Conservation (phyloP, 2,888 invertebrate species). For the Acrobasis suavella region DNA sequence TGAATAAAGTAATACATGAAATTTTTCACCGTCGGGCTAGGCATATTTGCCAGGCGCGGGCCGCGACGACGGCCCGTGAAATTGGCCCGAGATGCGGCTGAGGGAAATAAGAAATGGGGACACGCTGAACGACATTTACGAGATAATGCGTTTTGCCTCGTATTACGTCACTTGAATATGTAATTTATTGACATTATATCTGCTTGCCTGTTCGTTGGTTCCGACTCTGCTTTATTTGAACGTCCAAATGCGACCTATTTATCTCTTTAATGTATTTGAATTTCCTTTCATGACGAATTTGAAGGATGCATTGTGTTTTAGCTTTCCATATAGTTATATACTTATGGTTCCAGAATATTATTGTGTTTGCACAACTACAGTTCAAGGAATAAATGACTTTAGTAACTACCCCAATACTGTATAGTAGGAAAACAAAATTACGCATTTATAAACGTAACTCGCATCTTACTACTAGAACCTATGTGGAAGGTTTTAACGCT, state of each 20-base stretch:
- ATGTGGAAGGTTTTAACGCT: no score
- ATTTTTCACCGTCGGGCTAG: constrained; percentile 58
- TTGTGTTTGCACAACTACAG: no score
- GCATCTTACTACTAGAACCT: no score
- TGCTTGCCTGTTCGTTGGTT: constrained; percentile 4
- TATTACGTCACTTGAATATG: constrained; percentile 18
- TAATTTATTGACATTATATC: constrained; percentile 20
- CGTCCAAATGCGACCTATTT: neutral
- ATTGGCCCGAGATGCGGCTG: constrained; percentile 55
- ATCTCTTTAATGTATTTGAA: neutral
- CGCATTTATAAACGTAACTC: no score
- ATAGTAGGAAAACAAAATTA: no score
- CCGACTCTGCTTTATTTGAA: constrained; percentile 3
- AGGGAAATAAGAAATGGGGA: constrained; percentile 22
- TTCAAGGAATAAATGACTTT: no score
- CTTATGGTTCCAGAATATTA: no score
- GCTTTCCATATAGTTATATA: no score
- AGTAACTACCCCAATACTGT: no score
- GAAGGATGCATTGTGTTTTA: no score
- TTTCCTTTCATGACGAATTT: no score
- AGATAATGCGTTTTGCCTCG: constrained; percentile 19
- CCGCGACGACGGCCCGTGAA: constrained; percentile 72
- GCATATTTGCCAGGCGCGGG: constrained; percentile 53
- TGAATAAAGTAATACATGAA: constrained; percentile 52
- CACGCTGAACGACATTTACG: constrained; percentile 24